These are phyloP conservation scores for Indri indri DNA, from an alignment of 2,113 vertebrate species.

Conservation along the genomic window DNA sequence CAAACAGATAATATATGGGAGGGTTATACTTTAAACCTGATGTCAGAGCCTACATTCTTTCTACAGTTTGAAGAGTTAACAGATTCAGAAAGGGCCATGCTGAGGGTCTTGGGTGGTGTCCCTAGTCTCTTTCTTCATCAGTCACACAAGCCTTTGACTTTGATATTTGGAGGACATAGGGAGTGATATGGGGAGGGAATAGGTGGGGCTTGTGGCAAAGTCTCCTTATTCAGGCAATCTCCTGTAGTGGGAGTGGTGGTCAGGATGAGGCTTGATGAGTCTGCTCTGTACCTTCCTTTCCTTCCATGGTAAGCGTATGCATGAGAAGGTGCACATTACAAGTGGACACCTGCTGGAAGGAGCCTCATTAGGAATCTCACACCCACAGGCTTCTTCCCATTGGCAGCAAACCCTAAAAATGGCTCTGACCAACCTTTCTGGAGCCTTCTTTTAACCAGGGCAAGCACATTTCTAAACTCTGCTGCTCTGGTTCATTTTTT, in stretches of 20 bases:
- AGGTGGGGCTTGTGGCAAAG: neutral
- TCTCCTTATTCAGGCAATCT: neutral
- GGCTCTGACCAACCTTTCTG: neutral
- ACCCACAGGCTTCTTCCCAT: neutral
- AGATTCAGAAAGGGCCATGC: neutral
- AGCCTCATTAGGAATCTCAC: neutral
- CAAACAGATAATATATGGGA: neutral
- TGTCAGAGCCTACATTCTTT: slow-evolving; percentile 16
- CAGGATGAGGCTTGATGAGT: neutral
- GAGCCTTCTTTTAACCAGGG: neutral
- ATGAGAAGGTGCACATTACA: neutral
- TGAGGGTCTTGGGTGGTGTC: neutral
- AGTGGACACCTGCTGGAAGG: neutral
- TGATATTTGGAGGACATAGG: neutral
- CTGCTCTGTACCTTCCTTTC: neutral
- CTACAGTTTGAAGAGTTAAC: slow-evolving; percentile 24
- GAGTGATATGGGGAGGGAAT: neutral
- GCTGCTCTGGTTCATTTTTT: neutral
- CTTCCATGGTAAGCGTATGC: neutral
- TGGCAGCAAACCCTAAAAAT: neutral
- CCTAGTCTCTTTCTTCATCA: neutral
- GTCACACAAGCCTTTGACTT: neutral
- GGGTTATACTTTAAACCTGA: neutral
- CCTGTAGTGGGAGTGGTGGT: neutral
- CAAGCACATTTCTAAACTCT: neutral